Conservation (phyloP, 1,140 invertebrate species). For the Rhopalosiphum padi region DNA sequence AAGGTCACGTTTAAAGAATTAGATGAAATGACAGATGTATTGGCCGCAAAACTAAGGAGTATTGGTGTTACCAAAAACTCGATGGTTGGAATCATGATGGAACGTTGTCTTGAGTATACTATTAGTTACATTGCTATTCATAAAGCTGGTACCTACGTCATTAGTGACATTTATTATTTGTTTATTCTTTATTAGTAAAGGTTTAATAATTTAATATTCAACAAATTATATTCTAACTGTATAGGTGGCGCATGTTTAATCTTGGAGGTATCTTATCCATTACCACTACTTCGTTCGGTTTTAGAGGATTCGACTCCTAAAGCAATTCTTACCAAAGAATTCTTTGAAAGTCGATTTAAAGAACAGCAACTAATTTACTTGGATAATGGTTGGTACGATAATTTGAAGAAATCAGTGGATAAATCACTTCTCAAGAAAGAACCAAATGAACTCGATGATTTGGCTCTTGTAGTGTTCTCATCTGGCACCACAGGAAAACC, state of each 20-base stretch:
- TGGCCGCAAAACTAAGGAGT: constrained; percentile 59
- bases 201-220: not conserved
- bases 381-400: constrained; percentile 59
- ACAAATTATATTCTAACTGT: constrained; percentile 23
- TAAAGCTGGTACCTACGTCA: constrained; percentile 63
- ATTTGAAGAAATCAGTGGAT: not conserved
- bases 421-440: constrained; percentile 17
- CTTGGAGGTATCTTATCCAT: constrained; percentile 66
- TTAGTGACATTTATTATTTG: not conserved
- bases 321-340: constrained; percentile 60
- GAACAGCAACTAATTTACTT: constrained; percentile 44
- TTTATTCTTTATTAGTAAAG: not conserved
- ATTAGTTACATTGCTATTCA: constrained; percentile 66
- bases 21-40: constrained; percentile 60
- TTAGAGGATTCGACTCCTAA: constrained; percentile 60
- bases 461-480: constrained; percentile 67
- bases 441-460: constrained; percentile 61
- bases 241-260: constrained; percentile 62
- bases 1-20: constrained; percentile 59
- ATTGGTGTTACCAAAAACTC: constrained; percentile 59
- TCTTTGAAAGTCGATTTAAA: constrained; percentile 51
- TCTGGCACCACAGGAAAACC: constrained; percentile 69
- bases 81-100: constrained; percentile 65
- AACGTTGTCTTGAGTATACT: constrained; percentile 64
- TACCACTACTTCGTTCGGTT: constrained; percentile 59